phyloP scores from a whole-genome alignment of 2,797 vertebrate genomes.

The Eospalax fontanierii region DNA sequence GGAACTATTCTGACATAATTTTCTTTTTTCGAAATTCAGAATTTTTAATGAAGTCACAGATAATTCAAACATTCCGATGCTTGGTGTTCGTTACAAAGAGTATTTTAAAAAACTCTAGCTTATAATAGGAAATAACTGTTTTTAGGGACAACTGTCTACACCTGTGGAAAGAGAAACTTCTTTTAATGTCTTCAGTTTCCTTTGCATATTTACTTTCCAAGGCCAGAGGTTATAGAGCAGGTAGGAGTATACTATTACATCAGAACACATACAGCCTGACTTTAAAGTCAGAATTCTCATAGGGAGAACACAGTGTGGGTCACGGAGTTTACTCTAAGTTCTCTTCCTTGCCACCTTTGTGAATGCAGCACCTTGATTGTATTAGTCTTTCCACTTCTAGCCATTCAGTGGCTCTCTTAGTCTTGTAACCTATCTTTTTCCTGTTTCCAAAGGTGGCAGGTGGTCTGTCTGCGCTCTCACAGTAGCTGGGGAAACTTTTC shows the following conservation, averaged over 20 bases:
- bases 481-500: not conserved
- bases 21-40: constrained; percentile 12
- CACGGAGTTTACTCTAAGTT: not conserved
- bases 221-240: not conserved
- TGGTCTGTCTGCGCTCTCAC: not conserved
- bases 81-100: not conserved
- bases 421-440: not conserved
- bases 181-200: not conserved
- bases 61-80: not conserved
- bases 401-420: not conserved
- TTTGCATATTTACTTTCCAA: not conserved
- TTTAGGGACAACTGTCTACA: constrained; percentile 27
- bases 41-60: not conserved
- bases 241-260: not conserved
- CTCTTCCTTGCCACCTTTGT: not conserved
- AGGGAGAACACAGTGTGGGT: not conserved
- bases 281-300: constrained; percentile 5
- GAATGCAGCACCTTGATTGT: not conserved
- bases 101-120: constrained; percentile 7
- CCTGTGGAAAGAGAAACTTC: not conserved
- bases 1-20: constrained; percentile 41
- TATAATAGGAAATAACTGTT: not conserved
- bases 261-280: not conserved
- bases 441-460: not conserved
- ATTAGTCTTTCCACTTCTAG: constrained; percentile 26